These are phyloP conservation scores for Xylota segnis DNA, from an alignment of 2,888 invertebrate species.

Conservation along the genomic window DNA sequence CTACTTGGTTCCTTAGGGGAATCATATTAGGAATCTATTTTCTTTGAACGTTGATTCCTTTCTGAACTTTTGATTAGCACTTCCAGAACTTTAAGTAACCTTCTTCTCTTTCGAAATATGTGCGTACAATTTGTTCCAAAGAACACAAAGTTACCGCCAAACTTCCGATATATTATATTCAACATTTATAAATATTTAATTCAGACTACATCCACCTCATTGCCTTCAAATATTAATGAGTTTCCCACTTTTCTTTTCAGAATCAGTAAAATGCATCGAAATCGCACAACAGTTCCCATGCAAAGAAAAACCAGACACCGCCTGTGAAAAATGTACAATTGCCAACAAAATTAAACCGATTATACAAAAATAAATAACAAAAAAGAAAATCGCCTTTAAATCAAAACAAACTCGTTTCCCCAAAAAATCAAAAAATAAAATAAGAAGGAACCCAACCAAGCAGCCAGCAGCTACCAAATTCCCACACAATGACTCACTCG, in stretches of 20 bases:
- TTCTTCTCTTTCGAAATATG: too few species aligned
- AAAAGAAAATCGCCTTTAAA: constrained; percentile 19
- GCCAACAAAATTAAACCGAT: constrained; percentile 43
- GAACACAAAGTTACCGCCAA: too few species aligned
- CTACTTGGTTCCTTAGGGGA: too few species aligned
- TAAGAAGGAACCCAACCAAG: not conserved
- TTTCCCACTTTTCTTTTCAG: constrained; percentile 34
- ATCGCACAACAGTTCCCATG: constrained; percentile 16
- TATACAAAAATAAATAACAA: constrained; percentile 31
- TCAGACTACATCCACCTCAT: too few species aligned
- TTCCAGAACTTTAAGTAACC: too few species aligned
- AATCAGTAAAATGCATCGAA: constrained; percentile 36
- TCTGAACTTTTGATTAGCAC: too few species aligned
- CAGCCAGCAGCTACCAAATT: constrained; percentile 31
- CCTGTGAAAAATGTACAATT: constrained; percentile 48
- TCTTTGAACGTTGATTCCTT: too few species aligned
- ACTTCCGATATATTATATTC: too few species aligned
- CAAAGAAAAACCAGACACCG: constrained; percentile 1
- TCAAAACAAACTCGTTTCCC: constrained; percentile 41
- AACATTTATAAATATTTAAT: too few species aligned
- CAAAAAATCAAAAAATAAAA: not conserved
- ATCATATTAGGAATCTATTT: too few species aligned
- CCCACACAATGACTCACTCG: constrained; percentile 63
- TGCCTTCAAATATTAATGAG: not conserved
- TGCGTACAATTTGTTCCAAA: too few species aligned